phyloP scores from a whole-genome alignment of 2,797 vertebrate species.

The Xiphorhynchus erythropygius region DNA sequence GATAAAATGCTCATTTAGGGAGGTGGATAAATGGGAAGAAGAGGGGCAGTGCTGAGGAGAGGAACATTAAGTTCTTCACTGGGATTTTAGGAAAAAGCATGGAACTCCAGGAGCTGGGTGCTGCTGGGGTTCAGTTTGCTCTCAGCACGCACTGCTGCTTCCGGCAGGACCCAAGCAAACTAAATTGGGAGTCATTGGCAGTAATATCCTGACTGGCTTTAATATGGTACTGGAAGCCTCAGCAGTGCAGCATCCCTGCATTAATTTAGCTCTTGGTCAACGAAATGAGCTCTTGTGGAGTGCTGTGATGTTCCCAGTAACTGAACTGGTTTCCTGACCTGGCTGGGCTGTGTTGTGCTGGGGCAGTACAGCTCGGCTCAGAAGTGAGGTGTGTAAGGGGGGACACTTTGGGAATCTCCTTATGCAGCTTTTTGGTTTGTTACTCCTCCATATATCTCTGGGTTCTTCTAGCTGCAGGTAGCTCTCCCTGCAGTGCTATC shows the following conservation, averaged over 20 bases:
- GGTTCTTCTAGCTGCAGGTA: neutral
- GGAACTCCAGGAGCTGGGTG: neutral
- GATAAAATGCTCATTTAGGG: neutral
- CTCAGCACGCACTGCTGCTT: neutral
- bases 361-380: neutral
- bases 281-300: neutral
- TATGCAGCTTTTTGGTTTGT: neutral
- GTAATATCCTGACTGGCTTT: neutral
- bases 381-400: neutral
- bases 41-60: neutral
- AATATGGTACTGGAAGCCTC: neutral
- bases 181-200: neutral
- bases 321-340: neutral
- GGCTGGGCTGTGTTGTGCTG: neutral
- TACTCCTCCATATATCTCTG: neutral
- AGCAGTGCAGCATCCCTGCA: neutral
- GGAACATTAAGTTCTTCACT: neutral
- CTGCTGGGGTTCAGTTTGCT: neutral
- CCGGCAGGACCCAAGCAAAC: neutral
- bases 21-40: neutral
- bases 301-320: neutral
- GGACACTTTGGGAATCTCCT: neutral
- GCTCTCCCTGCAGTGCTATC: neutral
- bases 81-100: neutral
- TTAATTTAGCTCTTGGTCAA: constrained; percentile 31